Percentiles rank a stretch among this genome's conserved stretches.
Evolutionary conservation across 2,113 vertebrate species (phyloP).

Genomic region (Leucopsar rothschildi): DNA sequence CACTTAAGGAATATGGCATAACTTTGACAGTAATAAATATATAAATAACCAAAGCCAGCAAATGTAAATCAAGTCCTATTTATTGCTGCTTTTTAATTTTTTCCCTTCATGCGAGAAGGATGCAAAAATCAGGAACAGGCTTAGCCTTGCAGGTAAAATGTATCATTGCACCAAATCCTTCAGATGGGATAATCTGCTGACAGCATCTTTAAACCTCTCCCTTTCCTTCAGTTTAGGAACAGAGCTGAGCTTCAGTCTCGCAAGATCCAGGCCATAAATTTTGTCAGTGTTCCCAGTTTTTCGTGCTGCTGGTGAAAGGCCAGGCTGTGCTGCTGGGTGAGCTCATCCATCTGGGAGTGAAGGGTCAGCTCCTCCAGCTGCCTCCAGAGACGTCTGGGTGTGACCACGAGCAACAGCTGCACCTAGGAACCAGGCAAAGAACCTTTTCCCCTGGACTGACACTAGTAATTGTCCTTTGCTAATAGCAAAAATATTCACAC

Average conservation of each 20-base stretch:
- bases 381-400: background rate
- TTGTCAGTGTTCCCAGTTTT: background rate
- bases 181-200: background rate
- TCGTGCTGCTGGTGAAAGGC: background rate
- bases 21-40: background rate
- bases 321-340: background rate
- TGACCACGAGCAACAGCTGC: background rate
- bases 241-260: background rate
- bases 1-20: background rate
- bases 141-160: background rate
- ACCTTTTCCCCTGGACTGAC: background rate
- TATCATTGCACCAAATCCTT: background rate
- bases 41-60: background rate
- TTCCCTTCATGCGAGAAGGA: rapidly evolving
- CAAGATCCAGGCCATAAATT: background rate
- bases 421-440: background rate
- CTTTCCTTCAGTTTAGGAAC: background rate
- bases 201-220: background rate
- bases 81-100: background rate
- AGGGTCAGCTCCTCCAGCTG: rapidly evolving
- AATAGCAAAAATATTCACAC: background rate
- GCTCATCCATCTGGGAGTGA: background rate
- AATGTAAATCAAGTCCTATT: background rate
- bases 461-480: background rate
- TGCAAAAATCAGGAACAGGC: background rate